phyloP scores from a whole-genome alignment of 2,888 invertebrate genomes.

The Yponomeuta plumbellus region DNA sequence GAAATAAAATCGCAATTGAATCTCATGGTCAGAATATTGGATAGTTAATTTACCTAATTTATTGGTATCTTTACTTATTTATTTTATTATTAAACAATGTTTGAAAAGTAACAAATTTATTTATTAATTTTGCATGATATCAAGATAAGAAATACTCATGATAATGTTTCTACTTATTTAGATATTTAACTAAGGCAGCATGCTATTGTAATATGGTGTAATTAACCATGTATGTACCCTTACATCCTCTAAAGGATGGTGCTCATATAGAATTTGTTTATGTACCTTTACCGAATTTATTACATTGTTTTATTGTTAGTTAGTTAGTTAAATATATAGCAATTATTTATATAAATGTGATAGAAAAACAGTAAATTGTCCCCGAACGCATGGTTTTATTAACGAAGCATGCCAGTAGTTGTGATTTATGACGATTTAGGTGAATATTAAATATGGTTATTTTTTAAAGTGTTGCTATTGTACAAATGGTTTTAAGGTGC shows the following conservation, averaged over 20 bases:
- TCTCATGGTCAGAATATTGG: not conserved
- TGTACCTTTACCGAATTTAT: not conserved
- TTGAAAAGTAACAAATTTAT: not conserved
- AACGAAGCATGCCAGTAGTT: not conserved
- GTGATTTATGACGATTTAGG: not conserved
- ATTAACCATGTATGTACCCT: not conserved
- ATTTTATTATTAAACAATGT: not conserved
- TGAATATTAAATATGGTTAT: not conserved
- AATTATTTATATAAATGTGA: not conserved
- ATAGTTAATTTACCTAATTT: not conserved
- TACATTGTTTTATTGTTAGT: not conserved
- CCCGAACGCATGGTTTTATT: not conserved
- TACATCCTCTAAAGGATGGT: not conserved
- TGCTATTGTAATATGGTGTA: not conserved
- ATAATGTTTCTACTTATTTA: conserved; percentile 1
- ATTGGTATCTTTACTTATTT: conserved; percentile 1
- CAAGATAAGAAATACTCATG: conserved; percentile 4
- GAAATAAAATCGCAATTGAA: not conserved
- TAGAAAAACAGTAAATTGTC: not conserved
- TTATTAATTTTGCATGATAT: conserved; percentile 7
- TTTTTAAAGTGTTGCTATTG: too few species aligned
- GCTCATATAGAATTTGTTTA: not conserved
- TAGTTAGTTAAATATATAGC: not conserved
- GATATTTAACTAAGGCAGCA: not conserved
- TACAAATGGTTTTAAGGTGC: too few species aligned